These are phyloP conservation scores for Microctonus aethiopoides DNA, from an alignment of 2,888 invertebrate species.

Conservation along the genomic window DNA sequence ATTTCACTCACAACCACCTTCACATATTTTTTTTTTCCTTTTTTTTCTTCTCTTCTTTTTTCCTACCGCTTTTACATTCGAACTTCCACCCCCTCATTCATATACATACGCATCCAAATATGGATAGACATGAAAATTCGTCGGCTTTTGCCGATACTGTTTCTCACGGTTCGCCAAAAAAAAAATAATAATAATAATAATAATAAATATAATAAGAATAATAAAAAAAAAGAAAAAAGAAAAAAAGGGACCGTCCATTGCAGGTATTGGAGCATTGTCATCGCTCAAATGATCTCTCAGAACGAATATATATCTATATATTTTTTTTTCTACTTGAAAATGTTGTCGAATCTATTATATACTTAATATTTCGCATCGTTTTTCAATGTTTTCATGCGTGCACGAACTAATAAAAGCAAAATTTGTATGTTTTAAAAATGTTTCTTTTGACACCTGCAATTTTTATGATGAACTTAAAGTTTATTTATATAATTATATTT, in stretches of 20 bases:
- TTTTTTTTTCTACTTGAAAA: conserved; percentile 35
- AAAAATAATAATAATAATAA: conserved; percentile 44
- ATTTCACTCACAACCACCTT: too few relatives aligned
- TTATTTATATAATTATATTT: too few relatives aligned
- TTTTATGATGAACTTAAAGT: too few relatives aligned
- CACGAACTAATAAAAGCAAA: conserved; percentile 37
- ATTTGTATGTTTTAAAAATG: conserved; percentile 47
- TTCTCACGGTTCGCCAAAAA: conserved; percentile 61
- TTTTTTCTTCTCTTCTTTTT: conserved; percentile 16
- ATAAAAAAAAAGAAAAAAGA: conserved; percentile 47
- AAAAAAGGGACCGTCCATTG: conserved; percentile 54
- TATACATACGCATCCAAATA: not conserved
- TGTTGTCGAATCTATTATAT: conserved; percentile 37
- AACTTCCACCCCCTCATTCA: conserved; percentile 4
- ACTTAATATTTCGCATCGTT: conserved; percentile 41
- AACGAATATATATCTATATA: too few relatives aligned
- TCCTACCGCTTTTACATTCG: not conserved
- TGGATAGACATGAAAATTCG: not conserved
- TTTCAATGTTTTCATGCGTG: conserved; percentile 37
- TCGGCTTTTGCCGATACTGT: conserved; percentile 41
- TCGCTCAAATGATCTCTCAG: conserved; percentile 28
- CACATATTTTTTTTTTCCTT: conserved; percentile 1
- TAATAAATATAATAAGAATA: too few relatives aligned
- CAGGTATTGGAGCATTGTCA: conserved; percentile 54
- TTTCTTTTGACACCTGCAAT: conserved; percentile 50